phyloP scores from a whole-genome alignment of 2,797 vertebrate genomes.

The Anguilla marmorata region DNA sequence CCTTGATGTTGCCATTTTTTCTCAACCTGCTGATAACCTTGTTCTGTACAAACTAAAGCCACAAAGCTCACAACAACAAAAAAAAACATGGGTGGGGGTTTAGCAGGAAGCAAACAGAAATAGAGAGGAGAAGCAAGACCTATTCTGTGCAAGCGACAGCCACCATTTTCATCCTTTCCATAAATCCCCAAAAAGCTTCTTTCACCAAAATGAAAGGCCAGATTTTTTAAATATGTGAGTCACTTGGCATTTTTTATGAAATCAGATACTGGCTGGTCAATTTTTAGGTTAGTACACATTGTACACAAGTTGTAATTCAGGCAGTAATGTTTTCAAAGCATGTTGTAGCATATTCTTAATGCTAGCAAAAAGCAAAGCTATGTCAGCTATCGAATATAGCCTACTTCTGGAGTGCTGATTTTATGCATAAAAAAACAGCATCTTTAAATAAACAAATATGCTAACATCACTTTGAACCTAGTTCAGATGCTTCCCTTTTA shows the following conservation, averaged over 20 bases:
- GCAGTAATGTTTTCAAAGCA: neutral
- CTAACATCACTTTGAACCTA: neutral
- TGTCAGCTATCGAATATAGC: neutral
- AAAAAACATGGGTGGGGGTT: conserved; percentile 50
- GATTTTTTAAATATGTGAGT: neutral
- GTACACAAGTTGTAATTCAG: neutral
- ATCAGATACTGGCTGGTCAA: neutral
- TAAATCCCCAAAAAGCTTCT: neutral
- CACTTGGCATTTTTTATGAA: neutral
- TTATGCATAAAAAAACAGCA: neutral
- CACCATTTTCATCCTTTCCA: neutral
- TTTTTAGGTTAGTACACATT: neutral
- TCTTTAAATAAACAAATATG: neutral
- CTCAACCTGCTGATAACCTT: conserved; percentile 50
- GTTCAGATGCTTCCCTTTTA: neutral
- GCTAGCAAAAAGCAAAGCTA: neutral
- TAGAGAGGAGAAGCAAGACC: conserved; percentile 29
- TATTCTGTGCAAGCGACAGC: neutral
- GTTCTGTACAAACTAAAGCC: conserved; percentile 48
- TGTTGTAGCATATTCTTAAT: neutral
- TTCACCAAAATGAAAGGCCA: neutral
- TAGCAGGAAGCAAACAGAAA: conserved; percentile 45
- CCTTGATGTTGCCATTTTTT: conserved; percentile 34
- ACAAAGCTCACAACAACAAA: conserved; percentile 47
- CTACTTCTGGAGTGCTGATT: neutral